These are phyloP conservation scores for Phoxinus dragarum DNA, from an alignment of 2,797 vertebrate species.

Conservation along the genomic window DNA sequence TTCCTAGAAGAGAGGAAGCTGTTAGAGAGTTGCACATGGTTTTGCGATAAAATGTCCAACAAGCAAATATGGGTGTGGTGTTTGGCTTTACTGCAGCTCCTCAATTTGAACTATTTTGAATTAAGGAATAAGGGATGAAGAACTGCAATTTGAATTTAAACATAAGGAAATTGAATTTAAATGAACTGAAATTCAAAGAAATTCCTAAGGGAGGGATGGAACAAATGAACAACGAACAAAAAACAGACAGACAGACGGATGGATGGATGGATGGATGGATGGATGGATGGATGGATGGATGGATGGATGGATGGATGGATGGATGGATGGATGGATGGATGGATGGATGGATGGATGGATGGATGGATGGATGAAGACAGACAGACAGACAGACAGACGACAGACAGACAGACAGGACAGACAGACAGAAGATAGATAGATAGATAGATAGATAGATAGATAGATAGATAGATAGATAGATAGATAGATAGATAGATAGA, in stretches of 20 bases:
- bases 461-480: fast-evolving
- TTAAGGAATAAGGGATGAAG: not conserved
- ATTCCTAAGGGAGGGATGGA: not conserved
- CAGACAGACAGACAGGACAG: no score
- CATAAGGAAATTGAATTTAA: no score
- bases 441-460: no score
- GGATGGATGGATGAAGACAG: no score
- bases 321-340: no score
- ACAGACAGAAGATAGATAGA: no score
- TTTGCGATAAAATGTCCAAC: not conserved
- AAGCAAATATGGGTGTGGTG: not conserved
- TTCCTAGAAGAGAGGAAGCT: not conserved
- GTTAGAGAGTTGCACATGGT: conserved; percentile 3
- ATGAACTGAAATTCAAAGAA: not conserved
- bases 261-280: fast-evolving
- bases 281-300: no score
- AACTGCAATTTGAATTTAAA: not conserved
- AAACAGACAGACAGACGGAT: no score
- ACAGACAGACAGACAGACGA: no score
- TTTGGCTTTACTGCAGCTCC: not conserved
- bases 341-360: no score
- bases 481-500: fast-evolving
- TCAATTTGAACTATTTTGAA: not conserved
- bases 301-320: no score
- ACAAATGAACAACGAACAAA: no score